phyloP scores from a whole-genome alignment of 2,797 vertebrate species.

The Austrolebias charrua region DNA sequence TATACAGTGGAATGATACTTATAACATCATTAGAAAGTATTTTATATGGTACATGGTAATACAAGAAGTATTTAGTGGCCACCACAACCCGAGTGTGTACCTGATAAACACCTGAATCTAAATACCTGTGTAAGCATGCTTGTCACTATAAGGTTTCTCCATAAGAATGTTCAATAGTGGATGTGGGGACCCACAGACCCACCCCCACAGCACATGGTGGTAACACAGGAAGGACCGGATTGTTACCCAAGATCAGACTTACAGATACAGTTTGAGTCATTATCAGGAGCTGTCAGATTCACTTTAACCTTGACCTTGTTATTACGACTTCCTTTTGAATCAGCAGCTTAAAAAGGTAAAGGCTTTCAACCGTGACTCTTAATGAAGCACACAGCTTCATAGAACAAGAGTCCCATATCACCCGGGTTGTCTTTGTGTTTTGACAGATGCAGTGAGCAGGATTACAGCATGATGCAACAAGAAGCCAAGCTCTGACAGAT shows the following conservation, averaged over 20 bases:
- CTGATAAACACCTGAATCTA: no score
- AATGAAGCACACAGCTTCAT: slow-evolving; percentile 23
- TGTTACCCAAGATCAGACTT: slow-evolving; percentile 16
- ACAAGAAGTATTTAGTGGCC: no score
- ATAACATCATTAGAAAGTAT: no score
- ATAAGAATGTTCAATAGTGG: no score
- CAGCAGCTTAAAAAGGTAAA: slow-evolving; percentile 19
- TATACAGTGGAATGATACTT: no score
- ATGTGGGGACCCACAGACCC: no score
- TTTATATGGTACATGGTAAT: no score
- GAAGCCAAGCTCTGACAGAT: slow-evolving; percentile 38
- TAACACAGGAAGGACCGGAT: no score
- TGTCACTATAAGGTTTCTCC: no score
- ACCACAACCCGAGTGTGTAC: no score
- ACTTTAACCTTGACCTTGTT: slow-evolving; percentile 35
- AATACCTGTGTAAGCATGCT: no score
- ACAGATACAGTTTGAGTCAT: slow-evolving; percentile 19
- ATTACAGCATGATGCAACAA: slow-evolving; percentile 46
- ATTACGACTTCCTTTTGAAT: slow-evolving; percentile 19
- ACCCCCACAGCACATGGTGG: no score
- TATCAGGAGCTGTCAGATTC: slow-evolving; percentile 22
- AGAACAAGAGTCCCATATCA: slow-evolving; percentile 17
- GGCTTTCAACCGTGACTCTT: slow-evolving; percentile 37
- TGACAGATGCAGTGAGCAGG: slow-evolving; percentile 38
- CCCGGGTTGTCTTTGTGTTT: slow-evolving; percentile 13